phyloP scores from a whole-genome alignment of 2,797 vertebrate species.

The Hyperoplus immaculatus region DNA sequence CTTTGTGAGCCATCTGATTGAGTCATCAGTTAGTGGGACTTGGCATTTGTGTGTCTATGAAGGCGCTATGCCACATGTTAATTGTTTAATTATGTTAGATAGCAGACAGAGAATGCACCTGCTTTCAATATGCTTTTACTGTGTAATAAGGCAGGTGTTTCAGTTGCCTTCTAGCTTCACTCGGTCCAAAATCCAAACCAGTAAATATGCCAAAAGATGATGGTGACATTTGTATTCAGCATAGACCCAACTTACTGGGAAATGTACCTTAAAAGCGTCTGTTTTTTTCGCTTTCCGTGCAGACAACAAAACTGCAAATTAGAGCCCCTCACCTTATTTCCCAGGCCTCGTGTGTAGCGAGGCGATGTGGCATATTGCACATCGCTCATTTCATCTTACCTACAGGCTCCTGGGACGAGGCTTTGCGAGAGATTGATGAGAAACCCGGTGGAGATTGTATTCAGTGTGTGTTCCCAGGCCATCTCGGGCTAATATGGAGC shows the following conservation, averaged over 20 bases:
- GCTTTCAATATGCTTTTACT: neutral
- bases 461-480: constrained; percentile 72
- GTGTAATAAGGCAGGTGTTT: neutral
- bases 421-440: constrained; percentile 74
- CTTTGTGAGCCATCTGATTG: constrained; percentile 26
- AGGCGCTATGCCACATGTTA: constrained; percentile 5
- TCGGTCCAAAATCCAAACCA: constrained; percentile 8
- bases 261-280: constrained; percentile 52
- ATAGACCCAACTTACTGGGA: constrained; percentile 31
- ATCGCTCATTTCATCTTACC: constrained; percentile 76
- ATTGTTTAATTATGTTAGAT: constrained; percentile 33
- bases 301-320: constrained; percentile 64
- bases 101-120: neutral
- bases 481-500: constrained; percentile 76
- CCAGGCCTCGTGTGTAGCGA: constrained; percentile 56
- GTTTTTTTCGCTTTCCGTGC: constrained; percentile 39
- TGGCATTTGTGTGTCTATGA: constrained; percentile 17
- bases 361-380: constrained; percentile 65
- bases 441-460: constrained; percentile 69
- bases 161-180: constrained; percentile 3
- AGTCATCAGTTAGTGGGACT: constrained; percentile 22
- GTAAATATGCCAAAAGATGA: neutral
- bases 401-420: constrained; percentile 68
- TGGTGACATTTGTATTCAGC: constrained; percentile 47
- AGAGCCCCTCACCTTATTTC: constrained; percentile 67